A percentile compares a stretch with the other conserved stretches of the same genome.
Conservation (phyloP, 2,113 vertebrate species). For the Progne subis region DNA sequence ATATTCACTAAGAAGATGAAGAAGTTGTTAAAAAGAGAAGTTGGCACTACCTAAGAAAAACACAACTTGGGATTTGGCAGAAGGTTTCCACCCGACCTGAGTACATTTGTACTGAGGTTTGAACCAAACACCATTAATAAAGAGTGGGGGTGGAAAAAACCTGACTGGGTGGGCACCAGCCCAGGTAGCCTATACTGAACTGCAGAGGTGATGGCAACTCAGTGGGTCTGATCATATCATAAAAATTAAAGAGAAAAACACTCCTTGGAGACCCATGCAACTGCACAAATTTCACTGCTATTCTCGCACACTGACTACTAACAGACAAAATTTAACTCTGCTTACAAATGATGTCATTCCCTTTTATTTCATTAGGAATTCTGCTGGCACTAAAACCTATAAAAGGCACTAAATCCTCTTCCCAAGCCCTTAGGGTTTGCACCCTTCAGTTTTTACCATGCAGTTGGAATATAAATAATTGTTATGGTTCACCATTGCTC, state of each 20-base stretch:
- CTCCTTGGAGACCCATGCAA: neutral
- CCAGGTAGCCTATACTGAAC: neutral
- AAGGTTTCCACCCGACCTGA: neutral
- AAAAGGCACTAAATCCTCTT: neutral
- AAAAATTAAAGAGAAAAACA: neutral
- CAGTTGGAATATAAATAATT: neutral
- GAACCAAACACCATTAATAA: neutral
- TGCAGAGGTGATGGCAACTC: neutral
- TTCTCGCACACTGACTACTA: neutral
- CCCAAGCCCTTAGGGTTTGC: neutral
- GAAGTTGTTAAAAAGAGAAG: neutral
- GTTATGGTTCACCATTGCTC: neutral
- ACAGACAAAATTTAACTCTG: neutral
- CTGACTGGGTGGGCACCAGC: neutral
- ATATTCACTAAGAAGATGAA: neutral
- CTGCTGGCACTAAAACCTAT: neutral
- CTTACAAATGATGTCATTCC: neutral
- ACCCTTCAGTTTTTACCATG: neutral
- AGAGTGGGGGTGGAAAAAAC: neutral
- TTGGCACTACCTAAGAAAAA: neutral
- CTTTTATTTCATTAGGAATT: neutral
- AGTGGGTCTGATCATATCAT: neutral
- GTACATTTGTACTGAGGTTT: neutral
- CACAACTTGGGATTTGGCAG: neutral
- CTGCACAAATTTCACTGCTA: neutral